A percentile compares a stretch with the other conserved stretches of the same genome.
phyloP scores from a whole-genome alignment of 2,797 vertebrate genomes.

The Tauraco hartlaubi region DNA sequence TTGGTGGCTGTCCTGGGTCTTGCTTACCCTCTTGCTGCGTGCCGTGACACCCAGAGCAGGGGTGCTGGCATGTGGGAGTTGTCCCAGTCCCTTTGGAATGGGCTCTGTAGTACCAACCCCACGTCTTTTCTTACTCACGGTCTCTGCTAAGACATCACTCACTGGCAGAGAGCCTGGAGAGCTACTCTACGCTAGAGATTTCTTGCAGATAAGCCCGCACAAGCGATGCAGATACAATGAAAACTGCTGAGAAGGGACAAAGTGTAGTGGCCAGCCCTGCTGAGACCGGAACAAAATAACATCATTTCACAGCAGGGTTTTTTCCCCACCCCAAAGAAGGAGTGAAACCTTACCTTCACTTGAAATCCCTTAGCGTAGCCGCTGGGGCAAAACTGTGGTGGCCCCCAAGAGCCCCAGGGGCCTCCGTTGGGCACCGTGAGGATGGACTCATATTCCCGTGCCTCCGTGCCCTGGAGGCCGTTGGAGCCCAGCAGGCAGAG shows the following conservation, averaged over 20 bases:
- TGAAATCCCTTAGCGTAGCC: neutral
- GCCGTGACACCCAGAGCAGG: neutral
- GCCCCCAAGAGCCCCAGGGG: neutral
- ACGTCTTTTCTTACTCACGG: neutral
- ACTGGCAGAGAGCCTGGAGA: neutral
- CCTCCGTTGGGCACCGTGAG: neutral
- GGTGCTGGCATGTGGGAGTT: neutral
- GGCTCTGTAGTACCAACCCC: neutral
- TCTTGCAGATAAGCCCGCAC: neutral
- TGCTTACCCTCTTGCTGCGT: neutral
- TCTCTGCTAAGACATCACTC: neutral
- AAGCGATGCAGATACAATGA: neutral
- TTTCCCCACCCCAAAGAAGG: neutral
- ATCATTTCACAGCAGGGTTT: neutral
- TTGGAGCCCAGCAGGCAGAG: neutral
- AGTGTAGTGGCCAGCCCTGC: neutral
- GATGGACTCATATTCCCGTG: rapidly evolving
- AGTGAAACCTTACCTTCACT: constrained; percentile 5
- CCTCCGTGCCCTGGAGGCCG: rapidly evolving
- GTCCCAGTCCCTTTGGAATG: neutral
- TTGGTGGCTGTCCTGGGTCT: neutral
- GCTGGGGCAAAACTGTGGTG: neutral
- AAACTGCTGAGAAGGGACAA: neutral
- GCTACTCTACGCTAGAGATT: rapidly evolving
- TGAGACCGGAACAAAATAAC: neutral